These are phyloP conservation scores for Amphiduros pacificus DNA, from an alignment of 2,888 invertebrate species.

Conservation along the genomic window DNA sequence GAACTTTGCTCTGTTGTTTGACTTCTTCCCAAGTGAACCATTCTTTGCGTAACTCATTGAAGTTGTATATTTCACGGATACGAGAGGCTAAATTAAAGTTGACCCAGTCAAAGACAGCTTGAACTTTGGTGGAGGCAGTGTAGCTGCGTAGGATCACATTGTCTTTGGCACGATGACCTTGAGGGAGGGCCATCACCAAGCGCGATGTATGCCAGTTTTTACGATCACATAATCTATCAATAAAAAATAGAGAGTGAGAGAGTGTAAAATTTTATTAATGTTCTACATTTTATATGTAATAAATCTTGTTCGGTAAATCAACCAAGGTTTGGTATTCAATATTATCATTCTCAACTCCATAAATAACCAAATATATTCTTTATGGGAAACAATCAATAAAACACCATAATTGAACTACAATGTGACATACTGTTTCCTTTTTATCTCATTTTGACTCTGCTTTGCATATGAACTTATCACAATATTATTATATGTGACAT, in stretches of 20 bases:
- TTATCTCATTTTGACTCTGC: too few species aligned
- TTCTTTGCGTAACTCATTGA: slow-evolving; percentile 48
- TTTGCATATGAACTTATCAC: too few species aligned
- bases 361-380: too few species aligned
- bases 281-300: too few species aligned
- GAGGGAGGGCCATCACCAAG: slow-evolving; percentile 62
- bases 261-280: too few species aligned
- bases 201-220: slow-evolving; percentile 62
- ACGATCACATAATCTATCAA: slow-evolving; percentile 60
- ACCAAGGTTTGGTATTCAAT: too few species aligned
- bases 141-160: slow-evolving; percentile 59
- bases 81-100: slow-evolving; percentile 59
- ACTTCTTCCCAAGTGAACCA: slow-evolving; percentile 50
- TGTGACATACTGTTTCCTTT: too few species aligned
- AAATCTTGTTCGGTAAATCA: too few species aligned
- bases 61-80: slow-evolving; percentile 52
- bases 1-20: slow-evolving; percentile 33
- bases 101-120: slow-evolving; percentile 61
- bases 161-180: slow-evolving; percentile 61
- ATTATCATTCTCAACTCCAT: too few species aligned
- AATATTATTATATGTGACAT: too few species aligned
- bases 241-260: slow-evolving; percentile 9
- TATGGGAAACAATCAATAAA: too few species aligned
- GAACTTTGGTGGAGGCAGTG: slow-evolving; percentile 46
- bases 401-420: too few species aligned